A percentile compares a stretch with the other conserved stretches of the same genome.
Conservation (phyloP, 1,140 invertebrate genomes). For the Cotesia vestalis region DNA sequence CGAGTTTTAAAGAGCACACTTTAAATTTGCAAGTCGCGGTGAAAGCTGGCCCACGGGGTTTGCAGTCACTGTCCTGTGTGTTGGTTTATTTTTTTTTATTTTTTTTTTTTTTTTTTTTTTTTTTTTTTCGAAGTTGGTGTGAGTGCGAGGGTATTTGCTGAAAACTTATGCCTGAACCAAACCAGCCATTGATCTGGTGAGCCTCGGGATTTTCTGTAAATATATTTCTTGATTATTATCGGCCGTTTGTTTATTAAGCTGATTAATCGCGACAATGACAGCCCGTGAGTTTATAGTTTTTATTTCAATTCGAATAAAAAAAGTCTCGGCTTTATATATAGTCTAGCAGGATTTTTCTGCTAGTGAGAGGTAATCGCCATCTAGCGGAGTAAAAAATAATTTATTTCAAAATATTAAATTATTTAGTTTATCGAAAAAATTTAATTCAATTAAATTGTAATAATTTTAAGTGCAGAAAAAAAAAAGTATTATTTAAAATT, state of each 20-base stretch:
- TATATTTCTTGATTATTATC: constrained; percentile 17
- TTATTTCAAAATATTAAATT: too few relatives aligned
- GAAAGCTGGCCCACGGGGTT: constrained; percentile 46
- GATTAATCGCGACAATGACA: constrained; percentile 4
- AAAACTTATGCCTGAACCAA: constrained; percentile 5
- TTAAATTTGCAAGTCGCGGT: constrained; percentile 55
- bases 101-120: constrained; percentile 12
- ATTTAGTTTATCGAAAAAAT: too few relatives aligned
- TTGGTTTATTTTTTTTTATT: constrained; percentile 10
- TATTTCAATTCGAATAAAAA: too few relatives aligned
- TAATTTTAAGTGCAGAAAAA: too few relatives aligned
- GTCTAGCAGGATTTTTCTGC: too few relatives aligned
- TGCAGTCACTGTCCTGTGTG: neutral
- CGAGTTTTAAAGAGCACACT: constrained; percentile 21
- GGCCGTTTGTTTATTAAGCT: constrained; percentile 12
- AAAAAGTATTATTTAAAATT: too few relatives aligned
- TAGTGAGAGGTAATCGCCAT: too few relatives aligned
- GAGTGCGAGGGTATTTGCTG: neutral
- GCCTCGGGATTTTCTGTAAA: neutral
- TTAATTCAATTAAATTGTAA: too few relatives aligned
- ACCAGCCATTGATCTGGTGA: constrained; percentile 31
- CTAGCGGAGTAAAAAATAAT: too few relatives aligned
- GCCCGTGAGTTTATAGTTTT: too few relatives aligned
- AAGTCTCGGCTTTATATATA: too few relatives aligned
- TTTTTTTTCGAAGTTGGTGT: neutral